phyloP scores from a whole-genome alignment of 2,888 invertebrate species.

The Muschampia plurimacula region DNA sequence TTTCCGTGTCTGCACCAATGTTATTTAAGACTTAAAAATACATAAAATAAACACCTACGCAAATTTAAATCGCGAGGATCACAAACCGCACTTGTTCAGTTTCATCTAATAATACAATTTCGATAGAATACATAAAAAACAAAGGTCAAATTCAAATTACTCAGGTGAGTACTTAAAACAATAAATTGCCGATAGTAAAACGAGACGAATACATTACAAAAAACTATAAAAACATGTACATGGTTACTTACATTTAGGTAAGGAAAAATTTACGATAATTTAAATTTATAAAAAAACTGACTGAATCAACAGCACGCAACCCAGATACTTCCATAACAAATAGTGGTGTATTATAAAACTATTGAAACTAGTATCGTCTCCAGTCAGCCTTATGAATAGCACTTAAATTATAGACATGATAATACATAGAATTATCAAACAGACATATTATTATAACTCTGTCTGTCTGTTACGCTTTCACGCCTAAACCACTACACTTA shows the following conservation, averaged over 20 bases:
- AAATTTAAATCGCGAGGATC: background rate
- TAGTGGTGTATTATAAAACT: slow-evolving; percentile 13
- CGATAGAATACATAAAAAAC: slow-evolving; percentile 14
- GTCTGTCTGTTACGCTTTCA: too few relatives aligned
- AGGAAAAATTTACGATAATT: background rate
- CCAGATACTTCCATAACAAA: slow-evolving; percentile 3
- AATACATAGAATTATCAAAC: background rate
- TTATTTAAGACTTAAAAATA: background rate
- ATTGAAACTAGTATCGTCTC: slow-evolving; percentile 21
- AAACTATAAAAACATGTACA: slow-evolving; percentile 4
- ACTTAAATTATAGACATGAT: background rate
- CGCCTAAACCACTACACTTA: too few relatives aligned
- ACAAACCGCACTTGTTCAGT: background rate
- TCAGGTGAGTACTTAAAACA: slow-evolving; percentile 31
- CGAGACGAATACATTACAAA: slow-evolving; percentile 21
- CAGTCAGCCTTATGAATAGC: slow-evolving; percentile 5
- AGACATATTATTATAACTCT: background rate
- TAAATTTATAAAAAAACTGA: background rate
- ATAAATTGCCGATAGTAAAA: slow-evolving; percentile 31
- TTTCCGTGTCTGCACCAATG: too few relatives aligned
- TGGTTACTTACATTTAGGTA: background rate
- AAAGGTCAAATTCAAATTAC: slow-evolving; percentile 21
- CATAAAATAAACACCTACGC: background rate
- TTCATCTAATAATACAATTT: background rate
- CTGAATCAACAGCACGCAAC: background rate